These are phyloP conservation scores for Timema podura DNA, from an alignment of 2,888 invertebrate species.

Conservation along the genomic window DNA sequence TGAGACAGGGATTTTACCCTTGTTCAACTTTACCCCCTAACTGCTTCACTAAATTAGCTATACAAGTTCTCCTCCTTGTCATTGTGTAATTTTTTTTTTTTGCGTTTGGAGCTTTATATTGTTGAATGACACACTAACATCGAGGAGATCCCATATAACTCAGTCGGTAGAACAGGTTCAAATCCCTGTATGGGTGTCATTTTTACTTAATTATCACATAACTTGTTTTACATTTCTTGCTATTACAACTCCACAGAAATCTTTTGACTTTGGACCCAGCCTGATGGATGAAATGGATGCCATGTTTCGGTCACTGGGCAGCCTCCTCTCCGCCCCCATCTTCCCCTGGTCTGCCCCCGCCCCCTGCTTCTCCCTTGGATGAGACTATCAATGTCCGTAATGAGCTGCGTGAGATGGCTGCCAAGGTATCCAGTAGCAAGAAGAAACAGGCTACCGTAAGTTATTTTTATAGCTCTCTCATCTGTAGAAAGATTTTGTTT, in stretches of 20 bases:
- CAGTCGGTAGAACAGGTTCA: no score
- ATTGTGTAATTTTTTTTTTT: no score
- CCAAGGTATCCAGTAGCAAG: conserved; percentile 41
- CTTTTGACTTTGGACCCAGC: conserved; percentile 79
- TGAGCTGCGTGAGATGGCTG: conserved; percentile 62
- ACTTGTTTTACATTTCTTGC: conserved; percentile 6
- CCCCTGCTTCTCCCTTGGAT: conserved; percentile 43
- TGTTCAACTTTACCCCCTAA: no score
- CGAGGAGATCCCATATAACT: no score
- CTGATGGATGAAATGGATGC: conserved; percentile 86
- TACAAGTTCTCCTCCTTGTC: no score
- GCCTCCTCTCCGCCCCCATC: conserved; percentile 43
- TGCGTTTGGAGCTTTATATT: no score
- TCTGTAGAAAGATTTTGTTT: background rate
- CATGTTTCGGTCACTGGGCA: conserved; percentile 63
- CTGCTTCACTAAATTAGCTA: no score
- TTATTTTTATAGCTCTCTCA: conserved; percentile 29
- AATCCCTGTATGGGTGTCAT: background rate
- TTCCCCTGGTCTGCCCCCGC: conserved; percentile 39
- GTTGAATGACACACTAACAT: no score
- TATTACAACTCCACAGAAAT: conserved; percentile 35
- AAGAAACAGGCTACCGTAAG: conserved; percentile 55
- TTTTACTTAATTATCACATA: no score
- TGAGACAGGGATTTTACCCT: no score
- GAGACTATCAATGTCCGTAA: conserved; percentile 64